Base-by-base conservation (phyloP, 2,113 vertebrate species). In the Pedetes capensis region DNA sequence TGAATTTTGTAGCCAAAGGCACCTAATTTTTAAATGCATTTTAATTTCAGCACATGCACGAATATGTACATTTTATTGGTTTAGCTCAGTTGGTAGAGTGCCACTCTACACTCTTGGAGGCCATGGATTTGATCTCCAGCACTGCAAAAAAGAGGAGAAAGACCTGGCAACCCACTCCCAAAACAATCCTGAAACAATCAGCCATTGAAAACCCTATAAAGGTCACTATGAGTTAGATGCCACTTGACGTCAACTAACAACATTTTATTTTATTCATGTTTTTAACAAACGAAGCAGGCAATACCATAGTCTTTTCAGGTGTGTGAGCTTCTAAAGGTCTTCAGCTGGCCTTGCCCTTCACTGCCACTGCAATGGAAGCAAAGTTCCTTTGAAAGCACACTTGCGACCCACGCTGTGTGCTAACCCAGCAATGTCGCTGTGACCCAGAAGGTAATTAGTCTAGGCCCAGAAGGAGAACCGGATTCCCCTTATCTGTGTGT, bases 391-490 rank as follows among this genome's bases (percentile, higher is more conserved):
- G 12, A 59, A 79, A 55, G 16, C 23, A 5, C 3, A 17, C 29
- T 22, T 20, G 47, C 69, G 64, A 82, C 64, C 88, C 37, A 8
- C 12, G 61, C 89, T 55, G 22, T 61, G 64, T 68, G 42, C 71
- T 59, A 44, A 80, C 59, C 74, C 72, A 55, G 57, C 66, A 25
- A 37, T 18, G 18, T 75, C 79, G 96, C 85, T 82, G 55, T 96
- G 89, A 97, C 87, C 93, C 89, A 80, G 83, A 91, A 96, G 89
- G 94, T 95, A 96, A 97, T 97, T 93, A 97, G 94, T 92, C 85
- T 95, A 68, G 78, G 88, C 76, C 84, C 84, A 78, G 87, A 85
- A 95, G 87, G 57, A 88, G 87, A 79, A 76, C 86, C 88, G 78
- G 93, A 95, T 95, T 93, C 84, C 76, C 76, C 69, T 94, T 94